phyloP scores from a whole-genome alignment of 1,140 invertebrate species.

The Ephestia elutella region DNA sequence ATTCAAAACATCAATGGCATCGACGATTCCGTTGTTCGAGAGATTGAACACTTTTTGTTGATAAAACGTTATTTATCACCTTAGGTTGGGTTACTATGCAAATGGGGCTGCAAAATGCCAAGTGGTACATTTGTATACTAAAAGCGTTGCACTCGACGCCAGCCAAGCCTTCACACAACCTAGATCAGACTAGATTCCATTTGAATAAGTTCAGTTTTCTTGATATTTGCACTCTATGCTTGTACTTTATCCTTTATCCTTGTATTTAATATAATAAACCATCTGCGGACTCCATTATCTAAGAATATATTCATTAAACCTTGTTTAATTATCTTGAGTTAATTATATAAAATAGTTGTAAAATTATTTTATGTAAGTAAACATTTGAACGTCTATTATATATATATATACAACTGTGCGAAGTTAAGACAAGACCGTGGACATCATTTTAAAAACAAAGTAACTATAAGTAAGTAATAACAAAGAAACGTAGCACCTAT shows the following conservation, averaged over 20 bases:
- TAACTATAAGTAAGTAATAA: no score
- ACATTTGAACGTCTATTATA: no score
- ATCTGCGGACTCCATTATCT: no score
- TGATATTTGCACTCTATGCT: not conserved
- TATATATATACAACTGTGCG: not conserved
- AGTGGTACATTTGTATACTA: not conserved
- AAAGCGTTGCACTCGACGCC: not conserved
- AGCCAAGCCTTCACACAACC: not conserved
- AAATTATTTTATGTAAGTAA: no score
- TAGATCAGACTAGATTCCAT: not conserved
- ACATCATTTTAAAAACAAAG: not conserved
- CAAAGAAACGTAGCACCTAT: not conserved
- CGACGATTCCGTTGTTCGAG: not conserved
- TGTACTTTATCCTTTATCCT: no score
- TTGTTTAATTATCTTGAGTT: no score
- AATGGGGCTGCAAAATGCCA: not conserved
- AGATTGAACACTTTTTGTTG: not conserved
- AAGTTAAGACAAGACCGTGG: not conserved
- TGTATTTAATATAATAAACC: no score
- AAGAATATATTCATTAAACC: no score
- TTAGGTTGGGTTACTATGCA: not conserved
- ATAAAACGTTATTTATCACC: not conserved
- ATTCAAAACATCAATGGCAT: not conserved
- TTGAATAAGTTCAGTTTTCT: not conserved
- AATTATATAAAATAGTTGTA: no score